Evolutionary conservation across 2,888 invertebrate species (phyloP).

Genomic region (Tenthredo distinguenda): DNA sequence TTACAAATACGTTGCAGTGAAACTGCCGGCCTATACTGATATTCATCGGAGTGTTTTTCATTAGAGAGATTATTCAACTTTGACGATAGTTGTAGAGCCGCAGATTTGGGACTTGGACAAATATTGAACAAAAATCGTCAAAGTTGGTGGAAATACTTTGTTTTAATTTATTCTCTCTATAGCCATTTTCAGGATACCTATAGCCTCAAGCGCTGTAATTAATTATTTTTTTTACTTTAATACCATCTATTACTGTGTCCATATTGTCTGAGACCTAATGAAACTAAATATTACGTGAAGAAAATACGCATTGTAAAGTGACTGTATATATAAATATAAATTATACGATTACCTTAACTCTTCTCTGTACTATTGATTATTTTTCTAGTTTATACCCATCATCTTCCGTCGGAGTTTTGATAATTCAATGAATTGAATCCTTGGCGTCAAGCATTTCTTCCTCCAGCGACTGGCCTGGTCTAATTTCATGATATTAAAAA

Average conservation of each 20-base stretch:
- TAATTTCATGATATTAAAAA: background rate
- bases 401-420: background rate
- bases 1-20: background rate
- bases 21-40: slow-evolving; percentile 31
- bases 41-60: background rate
- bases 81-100: slow-evolving; percentile 1
- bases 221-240: slow-evolving; percentile 72
- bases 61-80: background rate
- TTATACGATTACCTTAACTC: slow-evolving; percentile 64
- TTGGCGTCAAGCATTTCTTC: background rate
- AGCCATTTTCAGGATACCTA: background rate
- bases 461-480: background rate
- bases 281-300: slow-evolving; percentile 61
- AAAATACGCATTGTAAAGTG: slow-evolving; percentile 76
- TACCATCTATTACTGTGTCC: slow-evolving; percentile 65
- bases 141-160: background rate
- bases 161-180: background rate
- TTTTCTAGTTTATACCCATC: background rate
- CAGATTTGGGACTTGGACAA: background rate
- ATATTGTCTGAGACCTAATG: slow-evolving; percentile 66
- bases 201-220: slow-evolving; percentile 4
- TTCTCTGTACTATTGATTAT: background rate
- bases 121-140: slow-evolving; percentile 13
- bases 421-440: background rate
- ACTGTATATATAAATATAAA: slow-evolving; percentile 77